These are phyloP conservation scores for Carlito syrichta DNA, from an alignment of 2,113 vertebrate genomes.

Conservation along the genomic window DNA sequence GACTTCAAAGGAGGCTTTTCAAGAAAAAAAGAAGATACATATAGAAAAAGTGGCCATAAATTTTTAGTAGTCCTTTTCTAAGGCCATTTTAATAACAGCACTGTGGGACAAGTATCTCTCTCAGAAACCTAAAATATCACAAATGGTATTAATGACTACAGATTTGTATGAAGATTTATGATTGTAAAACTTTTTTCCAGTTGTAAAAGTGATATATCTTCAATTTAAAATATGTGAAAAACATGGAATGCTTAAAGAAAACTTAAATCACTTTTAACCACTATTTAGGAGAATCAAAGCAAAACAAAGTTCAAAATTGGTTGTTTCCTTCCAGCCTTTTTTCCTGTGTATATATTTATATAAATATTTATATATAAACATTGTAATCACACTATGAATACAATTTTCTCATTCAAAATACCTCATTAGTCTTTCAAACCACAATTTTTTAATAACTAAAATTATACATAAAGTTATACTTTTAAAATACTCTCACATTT, in stretches of 20 bases:
- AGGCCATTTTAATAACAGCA: constrained; percentile 68
- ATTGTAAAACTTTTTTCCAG: constrained; percentile 35
- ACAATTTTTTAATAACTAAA: constrained; percentile 4
- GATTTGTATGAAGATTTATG: constrained; percentile 50
- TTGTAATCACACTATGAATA: neutral
- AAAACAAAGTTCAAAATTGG: constrained; percentile 14
- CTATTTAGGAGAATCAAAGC: constrained; percentile 15
- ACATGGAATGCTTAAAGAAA: constrained; percentile 33
- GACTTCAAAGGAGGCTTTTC: constrained; percentile 75
- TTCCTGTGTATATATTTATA: neutral
- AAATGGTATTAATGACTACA: constrained; percentile 38
- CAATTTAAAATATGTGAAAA: constrained; percentile 45
- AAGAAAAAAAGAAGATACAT: constrained; percentile 73
- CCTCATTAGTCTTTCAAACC: neutral
- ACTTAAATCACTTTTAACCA: constrained; percentile 47
- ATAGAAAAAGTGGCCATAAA: constrained; percentile 72
- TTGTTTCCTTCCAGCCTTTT: constrained; percentile 22
- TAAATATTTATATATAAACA: constrained; percentile 28
- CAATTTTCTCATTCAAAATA: neutral
- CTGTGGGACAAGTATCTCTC: constrained; percentile 50
- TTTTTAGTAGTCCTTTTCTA: constrained; percentile 68
- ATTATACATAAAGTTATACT: neutral
- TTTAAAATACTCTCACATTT: constrained; percentile 1
- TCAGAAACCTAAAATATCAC: constrained; percentile 48
- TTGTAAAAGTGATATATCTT: constrained; percentile 53